Conservation (phyloP, 1,140 invertebrate genomes). For the Trachymyrmex septentrionalis region DNA sequence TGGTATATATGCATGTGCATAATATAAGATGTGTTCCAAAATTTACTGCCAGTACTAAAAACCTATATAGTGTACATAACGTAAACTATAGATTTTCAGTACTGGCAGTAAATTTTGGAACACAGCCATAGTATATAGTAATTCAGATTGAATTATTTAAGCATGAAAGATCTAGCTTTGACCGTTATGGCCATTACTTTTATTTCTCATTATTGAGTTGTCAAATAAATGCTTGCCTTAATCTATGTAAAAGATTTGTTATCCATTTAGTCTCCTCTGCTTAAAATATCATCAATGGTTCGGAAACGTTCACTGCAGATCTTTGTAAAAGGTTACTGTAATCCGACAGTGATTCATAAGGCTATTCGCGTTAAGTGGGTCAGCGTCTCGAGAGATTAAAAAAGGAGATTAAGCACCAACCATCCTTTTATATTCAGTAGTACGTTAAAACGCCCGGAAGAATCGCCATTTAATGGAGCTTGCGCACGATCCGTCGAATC, state of each 20-base stretch:
- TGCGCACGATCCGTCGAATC: slow-evolving; percentile 3
- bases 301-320: slow-evolving; percentile 34
- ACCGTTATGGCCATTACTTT: no score
- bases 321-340: slow-evolving; percentile 50
- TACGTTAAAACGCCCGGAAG: slow-evolving; percentile 61
- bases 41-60: no score
- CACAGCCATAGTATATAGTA: no score
- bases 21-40: no score
- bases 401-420: slow-evolving; percentile 39
- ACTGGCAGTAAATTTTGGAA: no score
- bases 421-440: slow-evolving; percentile 64
- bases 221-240: neutral
- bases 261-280: slow-evolving; percentile 8
- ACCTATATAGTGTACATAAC: no score
- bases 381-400: slow-evolving; percentile 63
- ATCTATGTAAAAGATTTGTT: slow-evolving; percentile 24
- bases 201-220: neutral
- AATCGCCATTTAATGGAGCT: slow-evolving; percentile 57
- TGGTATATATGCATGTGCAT: no score
- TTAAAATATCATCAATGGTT: slow-evolving; percentile 18
- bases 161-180: no score
- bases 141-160: no score
- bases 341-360: slow-evolving; percentile 66
- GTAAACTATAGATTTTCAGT: no score
- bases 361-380: slow-evolving; percentile 61